Base-by-base conservation (phyloP, 2,797 vertebrate species). In the Acanthornis magna region DNA sequence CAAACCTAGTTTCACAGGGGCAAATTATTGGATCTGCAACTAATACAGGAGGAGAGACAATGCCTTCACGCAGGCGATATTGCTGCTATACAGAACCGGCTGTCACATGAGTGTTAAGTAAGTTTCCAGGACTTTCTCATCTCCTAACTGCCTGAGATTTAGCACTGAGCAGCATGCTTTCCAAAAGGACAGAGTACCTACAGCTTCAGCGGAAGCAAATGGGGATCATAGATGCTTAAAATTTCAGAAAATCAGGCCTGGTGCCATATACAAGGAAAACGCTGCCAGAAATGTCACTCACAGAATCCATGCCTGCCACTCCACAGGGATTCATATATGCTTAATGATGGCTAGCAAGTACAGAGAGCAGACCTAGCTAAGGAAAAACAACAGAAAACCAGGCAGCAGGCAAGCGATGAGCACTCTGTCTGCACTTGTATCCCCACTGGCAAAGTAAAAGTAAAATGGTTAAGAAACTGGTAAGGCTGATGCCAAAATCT, bases 221-320 rank as follows among this genome's bases (percentile, higher is more conserved):
- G 90, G 82, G 75, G 92, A 94, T 91, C 88, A 86, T 70, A 78
- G 89, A 91, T 85, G 58, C 92, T 92, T 91, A 93, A 80, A 93
- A 94, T 85, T 95, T 96, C 95, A 96, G 91, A 95, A 96, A 95
- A 91, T 79, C 86, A 88, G 91, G 93, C 88, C 84, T 43, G 68
- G 85, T 94, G 92, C 95, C 93, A 93, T 78, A 74, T 71, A 96
- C 84, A 88, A 85, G 72, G 86, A 55, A 71, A 94, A 78, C 0
- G 60, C 70, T 96, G 89, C 95, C 95, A 96, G 90, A 93, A 96
- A 92, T 82, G 94, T 95, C 95, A 97, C 92, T 95, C 96, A 92
- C 89, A 87, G 73, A 95, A 96, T 88, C 57, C 72, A 71, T 68
- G 91, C 91, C 88, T 95, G 92, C 87, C 94, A 95, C 94, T 94